Base-by-base conservation (phyloP, 2,888 invertebrate species). In the Eilema depressum region DNA sequence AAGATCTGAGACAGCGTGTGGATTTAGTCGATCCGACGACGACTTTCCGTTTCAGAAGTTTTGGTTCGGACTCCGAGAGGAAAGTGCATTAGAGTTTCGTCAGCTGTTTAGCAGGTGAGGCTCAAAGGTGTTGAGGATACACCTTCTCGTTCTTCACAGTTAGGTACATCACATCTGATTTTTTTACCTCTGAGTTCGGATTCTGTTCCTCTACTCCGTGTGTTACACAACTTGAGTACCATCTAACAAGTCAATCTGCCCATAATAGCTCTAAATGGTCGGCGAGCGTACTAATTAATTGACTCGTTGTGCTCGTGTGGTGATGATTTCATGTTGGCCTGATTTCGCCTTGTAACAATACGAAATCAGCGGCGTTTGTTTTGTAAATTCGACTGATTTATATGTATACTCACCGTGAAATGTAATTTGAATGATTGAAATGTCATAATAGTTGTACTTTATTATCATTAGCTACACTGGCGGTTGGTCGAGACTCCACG, bases 181-280 rank as follows among this genome's bases (percentile, higher is more conserved):
- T n/a, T n/a, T n/a, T n/a, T n/a, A 33, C 5, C 30, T 8, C 30
- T 8, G 5, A 8, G 33, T 37, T 12, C 28, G 28, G 28, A 28
- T 3, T 28, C 28, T 28, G 28, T 28, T 28, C 33, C 41, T 20
- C 7, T 47, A 5, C 47, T 7, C 47, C 20, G 17, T 23, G 17
- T 64, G 26, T 64, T 64, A 53, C 8, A 47, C 25, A 60, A 28
- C 68, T 68, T 67, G 60, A 69, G 68, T 47, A 74, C 66, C 66
- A 76, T 74, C 76, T 65, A 78, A 80, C 80, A 62, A 78, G 76
- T 75, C 75, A 73, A 79, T 77, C 75, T 71, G 67, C 66, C 68
- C 74, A 74, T 84, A 86, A 86, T 85, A 83, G 82, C 25, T 77
- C 81, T 83, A 81, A 86, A 83, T 82, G 73, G 70, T 70, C 61